Evolutionary conservation across 1,140 invertebrate genomes (phyloP).

Genomic region (Aphelenchoides besseyi): DNA sequence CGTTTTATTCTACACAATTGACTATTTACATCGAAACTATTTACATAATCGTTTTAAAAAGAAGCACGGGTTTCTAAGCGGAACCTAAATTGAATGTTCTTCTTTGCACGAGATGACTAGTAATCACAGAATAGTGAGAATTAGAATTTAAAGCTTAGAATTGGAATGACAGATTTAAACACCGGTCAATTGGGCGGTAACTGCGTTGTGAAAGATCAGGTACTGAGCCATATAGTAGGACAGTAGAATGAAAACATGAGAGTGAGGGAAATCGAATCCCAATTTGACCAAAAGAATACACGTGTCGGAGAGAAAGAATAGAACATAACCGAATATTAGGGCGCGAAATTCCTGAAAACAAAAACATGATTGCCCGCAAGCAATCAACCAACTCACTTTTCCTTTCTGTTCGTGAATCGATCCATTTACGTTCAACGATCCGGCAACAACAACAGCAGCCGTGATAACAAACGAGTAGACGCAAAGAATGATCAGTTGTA

Average conservation of each 20-base stretch:
- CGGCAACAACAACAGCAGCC: conserved; percentile 15
- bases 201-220: conserved; percentile 23
- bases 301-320: conserved; percentile 23
- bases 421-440: conserved; percentile 3
- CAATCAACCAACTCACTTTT: neutral
- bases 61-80: neutral
- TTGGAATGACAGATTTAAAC: neutral
- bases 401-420: neutral
- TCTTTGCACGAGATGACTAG: neutral
- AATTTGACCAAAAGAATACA: conserved; percentile 9
- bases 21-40: neutral
- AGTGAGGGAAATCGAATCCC: conserved; percentile 9
- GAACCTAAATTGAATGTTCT: neutral
- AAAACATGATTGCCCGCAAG: neutral
- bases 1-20: neutral
- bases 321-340: conserved; percentile 2
- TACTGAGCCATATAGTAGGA: conserved; percentile 21
- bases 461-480: conserved; percentile 7
- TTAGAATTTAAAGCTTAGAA: neutral
- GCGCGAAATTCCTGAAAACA: conserved; percentile 4
- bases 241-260: conserved; percentile 5
- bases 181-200: neutral
- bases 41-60: neutral
- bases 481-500: neutral
- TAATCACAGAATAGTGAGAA: neutral